A percentile compares a stretch with the other conserved stretches of the same genome.
phyloP scores from a whole-genome alignment of 2,888 invertebrate species.

The Alloplasta piceator region DNA sequence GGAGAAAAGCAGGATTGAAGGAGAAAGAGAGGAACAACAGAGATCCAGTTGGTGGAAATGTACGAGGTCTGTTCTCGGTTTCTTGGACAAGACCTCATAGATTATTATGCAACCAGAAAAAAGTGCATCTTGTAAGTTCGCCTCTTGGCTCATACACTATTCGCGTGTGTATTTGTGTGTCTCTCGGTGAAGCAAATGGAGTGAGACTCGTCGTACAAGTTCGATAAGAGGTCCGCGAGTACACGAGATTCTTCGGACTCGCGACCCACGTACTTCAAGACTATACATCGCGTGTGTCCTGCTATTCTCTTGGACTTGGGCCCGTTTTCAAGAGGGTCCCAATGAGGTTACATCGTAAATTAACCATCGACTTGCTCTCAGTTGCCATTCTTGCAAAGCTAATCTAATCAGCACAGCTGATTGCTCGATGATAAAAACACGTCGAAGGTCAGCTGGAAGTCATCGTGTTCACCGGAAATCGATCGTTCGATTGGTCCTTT shows the following conservation, averaged over 20 bases:
- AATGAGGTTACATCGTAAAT: slow-evolving; percentile 51
- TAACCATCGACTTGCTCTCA: slow-evolving; percentile 52
- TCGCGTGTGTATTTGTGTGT: slow-evolving; percentile 4
- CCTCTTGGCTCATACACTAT: slow-evolving; percentile 34
- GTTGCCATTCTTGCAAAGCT: slow-evolving; percentile 42
- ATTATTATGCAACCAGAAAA: slow-evolving; percentile 60
- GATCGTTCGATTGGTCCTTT: no score
- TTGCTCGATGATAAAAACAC: slow-evolving; percentile 43
- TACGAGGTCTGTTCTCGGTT: slow-evolving; percentile 49
- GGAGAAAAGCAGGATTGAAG: neutral
- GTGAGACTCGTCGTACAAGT: slow-evolving; percentile 48
- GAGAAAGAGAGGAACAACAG: slow-evolving; percentile 5
- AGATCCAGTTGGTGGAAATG: slow-evolving; percentile 51
- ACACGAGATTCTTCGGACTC: slow-evolving; percentile 53
- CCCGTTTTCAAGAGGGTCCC: neutral
- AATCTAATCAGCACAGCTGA: slow-evolving; percentile 50
- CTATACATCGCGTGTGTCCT: slow-evolving; percentile 32
- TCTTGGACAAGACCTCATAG: slow-evolving; percentile 53
- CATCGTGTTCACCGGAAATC: no score
- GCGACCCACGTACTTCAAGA: slow-evolving; percentile 53
- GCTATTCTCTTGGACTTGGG: neutral
- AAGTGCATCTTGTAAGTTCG: slow-evolving; percentile 54
- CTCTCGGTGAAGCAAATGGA: slow-evolving; percentile 26
- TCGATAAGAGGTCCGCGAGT: slow-evolving; percentile 54
- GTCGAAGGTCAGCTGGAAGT: no score